Conservation (phyloP, 1,140 invertebrate species). For the Dicyema japonicum region DNA sequence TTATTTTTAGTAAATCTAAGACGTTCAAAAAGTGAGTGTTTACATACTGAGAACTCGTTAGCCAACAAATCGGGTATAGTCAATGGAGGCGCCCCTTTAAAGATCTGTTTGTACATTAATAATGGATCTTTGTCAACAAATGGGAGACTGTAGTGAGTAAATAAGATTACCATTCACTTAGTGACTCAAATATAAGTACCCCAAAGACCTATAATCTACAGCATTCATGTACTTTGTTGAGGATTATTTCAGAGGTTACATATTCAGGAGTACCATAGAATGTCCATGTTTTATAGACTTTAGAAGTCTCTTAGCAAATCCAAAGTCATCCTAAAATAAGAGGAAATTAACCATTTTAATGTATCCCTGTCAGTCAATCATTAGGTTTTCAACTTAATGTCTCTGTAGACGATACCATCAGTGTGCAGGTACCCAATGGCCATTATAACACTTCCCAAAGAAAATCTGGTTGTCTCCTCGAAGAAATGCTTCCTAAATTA, state of each 20-base stretch:
- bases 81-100: too few species aligned
- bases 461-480: constrained; percentile 33
- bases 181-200: constrained; percentile 64
- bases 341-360: constrained; percentile 37
- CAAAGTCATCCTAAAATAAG: constrained; percentile 3
- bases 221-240: constrained; percentile 86
- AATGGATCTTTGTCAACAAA: too few species aligned
- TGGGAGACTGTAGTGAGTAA: too few species aligned
- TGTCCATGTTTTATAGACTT: constrained; percentile 73
- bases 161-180: constrained; percentile 32
- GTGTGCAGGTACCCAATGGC: constrained; percentile 78
- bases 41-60: too few species aligned
- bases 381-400: constrained; percentile 84
- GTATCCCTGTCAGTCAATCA: constrained; percentile 55
- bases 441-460: constrained; percentile 75
- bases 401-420: constrained; percentile 75
- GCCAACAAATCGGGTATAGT: too few species aligned
- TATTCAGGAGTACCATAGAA: constrained; percentile 90
- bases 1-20: too few species aligned
- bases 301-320: constrained; percentile 2
- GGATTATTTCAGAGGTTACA: constrained; percentile 76
- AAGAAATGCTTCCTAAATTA: constrained; percentile 22
- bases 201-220: constrained; percentile 93
- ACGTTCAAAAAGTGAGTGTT: too few species aligned
- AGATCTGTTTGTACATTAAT: too few species aligned